A percentile compares a stretch with the other conserved stretches of the same genome.
phyloP scores from a whole-genome alignment of 1,140 invertebrate species.

The Ceratoteleas bidentatus region DNA sequence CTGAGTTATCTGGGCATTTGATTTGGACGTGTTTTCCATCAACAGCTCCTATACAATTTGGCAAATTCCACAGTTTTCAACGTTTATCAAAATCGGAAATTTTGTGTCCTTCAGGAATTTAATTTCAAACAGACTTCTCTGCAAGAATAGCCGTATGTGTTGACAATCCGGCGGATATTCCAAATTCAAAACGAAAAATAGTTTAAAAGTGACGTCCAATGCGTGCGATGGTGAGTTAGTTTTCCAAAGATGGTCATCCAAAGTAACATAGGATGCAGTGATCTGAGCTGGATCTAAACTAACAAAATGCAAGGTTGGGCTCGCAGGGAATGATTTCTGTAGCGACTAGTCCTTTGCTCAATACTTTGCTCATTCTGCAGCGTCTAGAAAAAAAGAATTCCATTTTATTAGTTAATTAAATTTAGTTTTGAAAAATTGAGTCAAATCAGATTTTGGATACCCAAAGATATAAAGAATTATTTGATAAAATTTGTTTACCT shows the following conservation, averaged over 20 bases:
- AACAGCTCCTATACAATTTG: slow-evolving; percentile 72
- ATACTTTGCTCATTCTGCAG: too few relatives aligned
- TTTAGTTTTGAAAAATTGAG: too few relatives aligned
- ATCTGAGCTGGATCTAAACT: neutral
- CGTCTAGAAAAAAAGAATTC: too few relatives aligned
- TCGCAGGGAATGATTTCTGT: too few relatives aligned
- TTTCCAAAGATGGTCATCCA: slow-evolving; percentile 17
- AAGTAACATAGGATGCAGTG: neutral
- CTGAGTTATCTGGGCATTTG: slow-evolving; percentile 45
- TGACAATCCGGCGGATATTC: slow-evolving; percentile 14
- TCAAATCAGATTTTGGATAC: too few relatives aligned
- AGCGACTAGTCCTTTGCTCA: too few relatives aligned
- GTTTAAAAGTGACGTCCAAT: slow-evolving; percentile 15
- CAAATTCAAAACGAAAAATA: slow-evolving; percentile 15
- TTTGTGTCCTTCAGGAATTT: slow-evolving; percentile 11
- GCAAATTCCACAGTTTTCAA: slow-evolving; percentile 69
- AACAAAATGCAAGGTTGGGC: too few relatives aligned
- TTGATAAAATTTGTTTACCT: too few relatives aligned
- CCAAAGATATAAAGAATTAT: too few relatives aligned
- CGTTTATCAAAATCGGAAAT: slow-evolving; percentile 2
- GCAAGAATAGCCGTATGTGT: slow-evolving; percentile 11
- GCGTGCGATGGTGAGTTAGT: neutral
- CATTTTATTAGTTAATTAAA: too few relatives aligned
- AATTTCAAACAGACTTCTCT: slow-evolving; percentile 5
- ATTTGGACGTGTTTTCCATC: slow-evolving; percentile 45